A percentile compares a stretch with the other conserved stretches of the same genome.
Evolutionary conservation across 2,113 vertebrate genomes (phyloP).

Genomic region (Rhinoderma darwinii): DNA sequence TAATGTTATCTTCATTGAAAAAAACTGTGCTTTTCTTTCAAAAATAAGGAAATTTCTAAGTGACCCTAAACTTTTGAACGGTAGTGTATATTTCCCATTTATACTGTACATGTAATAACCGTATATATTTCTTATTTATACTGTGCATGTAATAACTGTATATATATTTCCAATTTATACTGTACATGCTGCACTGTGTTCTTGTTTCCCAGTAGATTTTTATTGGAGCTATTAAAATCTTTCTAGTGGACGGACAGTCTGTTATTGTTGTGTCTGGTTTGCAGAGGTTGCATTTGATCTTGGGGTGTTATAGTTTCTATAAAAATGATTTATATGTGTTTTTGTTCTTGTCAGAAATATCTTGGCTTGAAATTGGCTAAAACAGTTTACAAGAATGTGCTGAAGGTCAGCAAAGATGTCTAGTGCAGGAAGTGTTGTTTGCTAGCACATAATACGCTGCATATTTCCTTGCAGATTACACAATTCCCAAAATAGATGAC

Average conservation of each 20-base stretch:
- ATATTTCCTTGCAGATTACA: slow-evolving; percentile 59
- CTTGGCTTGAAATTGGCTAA: slow-evolving; percentile 57
- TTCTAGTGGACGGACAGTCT: slow-evolving; percentile 68
- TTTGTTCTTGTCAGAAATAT: slow-evolving; percentile 59
- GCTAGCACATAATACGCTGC: slow-evolving; percentile 71
- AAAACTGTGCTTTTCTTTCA: no score
- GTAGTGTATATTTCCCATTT: no score
- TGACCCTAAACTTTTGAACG: no score
- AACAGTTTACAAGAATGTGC: slow-evolving; percentile 65
- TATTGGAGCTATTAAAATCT: slow-evolving; percentile 68
- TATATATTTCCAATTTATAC: no score
- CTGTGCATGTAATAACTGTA: no score
- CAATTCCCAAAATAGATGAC: slow-evolving; percentile 32
- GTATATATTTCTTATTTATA: neutral
- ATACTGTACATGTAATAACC: neutral
- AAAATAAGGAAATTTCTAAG: no score
- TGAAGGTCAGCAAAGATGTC: slow-evolving; percentile 64
- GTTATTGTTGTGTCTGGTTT: slow-evolving; percentile 68
- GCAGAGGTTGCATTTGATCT: slow-evolving; percentile 62
- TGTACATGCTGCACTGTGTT: slow-evolving; percentile 67
- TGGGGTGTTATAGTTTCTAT: slow-evolving; percentile 63
- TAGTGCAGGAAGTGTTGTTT: slow-evolving; percentile 58
- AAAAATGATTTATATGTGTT: slow-evolving; percentile 47
- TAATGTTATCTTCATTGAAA: no score
- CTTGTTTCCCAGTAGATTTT: slow-evolving; percentile 69